These are phyloP conservation scores for Rhea pennata DNA, from an alignment of 2,113 vertebrate genomes.

Conservation along the genomic window DNA sequence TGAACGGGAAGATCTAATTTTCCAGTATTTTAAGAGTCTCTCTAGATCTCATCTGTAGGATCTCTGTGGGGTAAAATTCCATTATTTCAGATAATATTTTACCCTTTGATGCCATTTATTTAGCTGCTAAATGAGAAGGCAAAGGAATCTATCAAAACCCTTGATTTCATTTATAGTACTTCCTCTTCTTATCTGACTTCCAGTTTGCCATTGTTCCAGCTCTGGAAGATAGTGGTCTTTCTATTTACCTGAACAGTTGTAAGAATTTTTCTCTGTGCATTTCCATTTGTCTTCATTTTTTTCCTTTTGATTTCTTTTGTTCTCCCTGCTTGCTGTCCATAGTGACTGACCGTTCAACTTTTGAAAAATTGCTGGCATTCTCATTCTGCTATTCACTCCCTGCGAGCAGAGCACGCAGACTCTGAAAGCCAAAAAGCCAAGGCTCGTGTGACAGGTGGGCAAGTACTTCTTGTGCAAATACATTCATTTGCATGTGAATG, in stretches of 20 bases:
- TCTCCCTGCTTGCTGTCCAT: background rate
- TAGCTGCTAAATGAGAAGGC: background rate
- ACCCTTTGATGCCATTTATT: background rate
- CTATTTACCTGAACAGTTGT: background rate
- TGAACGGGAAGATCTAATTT: background rate
- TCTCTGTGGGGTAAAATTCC: background rate
- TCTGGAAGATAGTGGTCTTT: background rate
- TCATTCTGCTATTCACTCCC: background rate
- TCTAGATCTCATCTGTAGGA: background rate
- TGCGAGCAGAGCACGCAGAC: background rate
- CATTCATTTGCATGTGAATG: slow-evolving; percentile 49
- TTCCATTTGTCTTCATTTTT: background rate
- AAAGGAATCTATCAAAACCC: background rate
- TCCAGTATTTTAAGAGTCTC: background rate
- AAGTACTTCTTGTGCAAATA: slow-evolving; percentile 47
- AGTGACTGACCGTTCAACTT: background rate
- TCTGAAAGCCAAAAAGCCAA: background rate
- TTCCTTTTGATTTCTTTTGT: background rate
- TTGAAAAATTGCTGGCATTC: slow-evolving; percentile 36
- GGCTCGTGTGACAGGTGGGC: slow-evolving; percentile 18
- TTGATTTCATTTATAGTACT: background rate
- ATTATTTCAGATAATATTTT: background rate
- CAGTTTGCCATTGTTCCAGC: background rate
- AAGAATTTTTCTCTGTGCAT: background rate
- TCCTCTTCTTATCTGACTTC: background rate